Percentiles rank a stretch among this genome's conserved stretches.
phyloP scores from a whole-genome alignment of 2,888 invertebrate species.

The Xanthorhoe designata region DNA sequence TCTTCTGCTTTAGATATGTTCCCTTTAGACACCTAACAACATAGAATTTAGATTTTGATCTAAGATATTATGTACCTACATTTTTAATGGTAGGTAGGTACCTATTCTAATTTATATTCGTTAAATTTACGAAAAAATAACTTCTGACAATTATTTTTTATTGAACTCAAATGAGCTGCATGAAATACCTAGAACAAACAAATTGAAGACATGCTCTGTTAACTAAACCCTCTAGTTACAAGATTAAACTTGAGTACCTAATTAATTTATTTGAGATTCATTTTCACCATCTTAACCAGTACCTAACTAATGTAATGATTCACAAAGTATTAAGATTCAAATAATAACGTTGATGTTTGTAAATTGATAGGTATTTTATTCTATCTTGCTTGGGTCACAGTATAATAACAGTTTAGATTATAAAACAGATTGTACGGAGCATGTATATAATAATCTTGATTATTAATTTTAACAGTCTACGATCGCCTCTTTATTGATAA shows the following conservation, averaged over 20 bases:
- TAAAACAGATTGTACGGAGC: not conserved
- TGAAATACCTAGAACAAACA: no score
- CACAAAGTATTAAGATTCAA: not conserved
- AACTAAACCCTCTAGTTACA: no score
- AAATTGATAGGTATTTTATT: not conserved
- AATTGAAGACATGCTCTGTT: no score
- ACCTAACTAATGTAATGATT: not conserved
- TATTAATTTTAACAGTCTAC: conserved; percentile 18
- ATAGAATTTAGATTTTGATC: no score
- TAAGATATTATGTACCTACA: no score
- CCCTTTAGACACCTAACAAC: no score
- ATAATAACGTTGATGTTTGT: not conserved
- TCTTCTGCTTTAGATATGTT: not conserved
- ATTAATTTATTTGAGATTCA: not conserved
- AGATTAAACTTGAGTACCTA: no score
- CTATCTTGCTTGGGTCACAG: not conserved
- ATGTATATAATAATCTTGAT: conserved; percentile 1
- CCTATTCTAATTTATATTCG: no score
- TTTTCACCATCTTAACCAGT: not conserved
- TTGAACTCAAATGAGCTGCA: no score
- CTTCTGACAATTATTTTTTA: no score
- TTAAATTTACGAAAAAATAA: no score
- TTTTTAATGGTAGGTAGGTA: no score
- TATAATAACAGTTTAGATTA: not conserved
- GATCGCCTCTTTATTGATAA: conserved; percentile 11